phyloP scores from a whole-genome alignment of 2,888 invertebrate genomes.

The Eupeodes luniger region DNA sequence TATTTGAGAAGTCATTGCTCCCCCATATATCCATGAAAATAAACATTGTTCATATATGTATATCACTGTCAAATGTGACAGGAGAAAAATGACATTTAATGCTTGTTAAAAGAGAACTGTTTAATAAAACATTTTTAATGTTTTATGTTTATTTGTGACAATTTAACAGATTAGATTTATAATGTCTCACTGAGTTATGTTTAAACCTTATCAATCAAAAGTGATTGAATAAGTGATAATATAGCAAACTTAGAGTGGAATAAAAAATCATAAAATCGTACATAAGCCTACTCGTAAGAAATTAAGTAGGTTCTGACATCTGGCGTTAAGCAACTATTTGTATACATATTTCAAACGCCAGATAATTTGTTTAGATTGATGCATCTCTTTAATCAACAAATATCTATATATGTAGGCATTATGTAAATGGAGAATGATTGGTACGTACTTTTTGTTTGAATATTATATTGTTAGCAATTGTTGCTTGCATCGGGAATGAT shows the following conservation, averaged over 20 bases:
- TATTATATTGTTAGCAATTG: not conserved
- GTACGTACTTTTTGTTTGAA: slow-evolving; percentile 3
- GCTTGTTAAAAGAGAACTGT: no score
- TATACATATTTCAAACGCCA: slow-evolving; percentile 51
- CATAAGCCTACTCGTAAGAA: slow-evolving; percentile 7
- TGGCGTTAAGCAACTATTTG: slow-evolving; percentile 65
- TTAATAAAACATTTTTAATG: no score
- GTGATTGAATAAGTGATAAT: slow-evolving; percentile 38
- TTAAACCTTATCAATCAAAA: no score
- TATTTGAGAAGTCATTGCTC: no score
- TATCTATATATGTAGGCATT: not conserved
- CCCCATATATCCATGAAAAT: no score
- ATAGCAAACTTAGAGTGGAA: slow-evolving; percentile 1
- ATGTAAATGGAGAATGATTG: not conserved
- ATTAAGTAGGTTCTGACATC: slow-evolving; percentile 62
- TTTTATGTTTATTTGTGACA: no score
- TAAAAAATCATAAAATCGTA: slow-evolving; percentile 14
- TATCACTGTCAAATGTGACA: no score
- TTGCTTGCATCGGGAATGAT: slow-evolving; percentile 54
- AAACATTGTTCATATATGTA: no score
- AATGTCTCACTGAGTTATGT: no score
- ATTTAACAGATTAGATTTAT: no score
- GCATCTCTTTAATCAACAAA: slow-evolving; percentile 70
- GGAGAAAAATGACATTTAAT: no score
- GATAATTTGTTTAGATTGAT: slow-evolving; percentile 57